phyloP scores from a whole-genome alignment of 2,888 invertebrate genomes.

The Morpho achilles region DNA sequence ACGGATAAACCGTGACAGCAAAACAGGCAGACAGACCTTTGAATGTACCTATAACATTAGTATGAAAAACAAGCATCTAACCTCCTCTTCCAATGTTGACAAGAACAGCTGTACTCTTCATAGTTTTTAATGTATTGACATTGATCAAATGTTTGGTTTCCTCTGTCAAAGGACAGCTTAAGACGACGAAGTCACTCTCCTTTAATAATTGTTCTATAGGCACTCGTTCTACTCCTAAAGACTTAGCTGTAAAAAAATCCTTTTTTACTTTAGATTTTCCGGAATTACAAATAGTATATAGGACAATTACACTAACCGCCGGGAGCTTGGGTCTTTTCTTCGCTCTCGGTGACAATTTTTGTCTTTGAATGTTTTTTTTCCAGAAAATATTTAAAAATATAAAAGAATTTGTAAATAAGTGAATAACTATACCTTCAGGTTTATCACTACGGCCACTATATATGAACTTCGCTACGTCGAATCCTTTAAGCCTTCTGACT shows the following conservation, averaged over 20 bases:
- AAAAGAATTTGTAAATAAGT: too few relatives aligned
- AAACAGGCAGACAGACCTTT: too few relatives aligned
- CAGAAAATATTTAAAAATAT: too few relatives aligned
- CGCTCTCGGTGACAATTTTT: too few relatives aligned
- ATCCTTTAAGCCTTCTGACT: conserved; percentile 84
- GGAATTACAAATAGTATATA: too few relatives aligned
- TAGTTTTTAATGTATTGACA: conserved; percentile 81
- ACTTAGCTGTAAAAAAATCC: conserved; percentile 45
- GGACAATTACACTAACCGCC: too few relatives aligned
- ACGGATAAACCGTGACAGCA: too few relatives aligned
- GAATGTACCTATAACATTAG: too few relatives aligned
- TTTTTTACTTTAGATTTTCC: too few relatives aligned
- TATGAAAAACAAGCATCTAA: conserved; percentile 31
- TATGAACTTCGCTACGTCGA: conserved; percentile 84
- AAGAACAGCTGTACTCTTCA: conserved; percentile 87
- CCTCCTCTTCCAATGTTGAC: conserved; percentile 88
- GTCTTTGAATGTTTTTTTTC: too few relatives aligned
- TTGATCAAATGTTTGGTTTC: conserved; percentile 86
- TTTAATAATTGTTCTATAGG: conserved; percentile 82
- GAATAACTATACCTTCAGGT: conserved; percentile 67
- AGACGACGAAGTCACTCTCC: conserved; percentile 87
- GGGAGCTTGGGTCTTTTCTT: too few relatives aligned
- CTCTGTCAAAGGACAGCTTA: conserved; percentile 82
- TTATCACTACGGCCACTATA: conserved; percentile 86
- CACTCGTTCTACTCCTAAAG: conserved; percentile 81